phyloP scores from a whole-genome alignment of 2,888 invertebrate genomes.

The Lasioglossum leucozonium region DNA sequence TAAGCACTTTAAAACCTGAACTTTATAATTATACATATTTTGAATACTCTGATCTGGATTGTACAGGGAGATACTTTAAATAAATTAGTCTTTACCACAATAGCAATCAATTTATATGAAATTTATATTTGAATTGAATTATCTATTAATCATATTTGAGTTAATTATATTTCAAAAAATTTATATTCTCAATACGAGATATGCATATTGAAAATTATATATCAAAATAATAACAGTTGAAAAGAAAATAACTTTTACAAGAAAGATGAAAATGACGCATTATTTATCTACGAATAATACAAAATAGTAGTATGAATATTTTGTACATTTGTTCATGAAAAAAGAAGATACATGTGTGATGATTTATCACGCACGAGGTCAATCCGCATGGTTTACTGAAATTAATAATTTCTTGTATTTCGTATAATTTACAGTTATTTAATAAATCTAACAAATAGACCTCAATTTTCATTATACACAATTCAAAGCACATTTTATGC shows the following conservation, averaged over 20 bases:
- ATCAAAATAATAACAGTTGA: slow-evolving; percentile 41
- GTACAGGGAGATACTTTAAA: slow-evolving; percentile 27
- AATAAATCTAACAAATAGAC: slow-evolving; percentile 67
- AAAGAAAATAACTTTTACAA: slow-evolving; percentile 6
- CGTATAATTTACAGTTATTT: slow-evolving; percentile 57
- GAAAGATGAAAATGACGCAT: slow-evolving; percentile 40
- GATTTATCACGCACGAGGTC: slow-evolving; percentile 62
- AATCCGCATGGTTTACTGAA: slow-evolving; percentile 52
- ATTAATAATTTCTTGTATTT: slow-evolving; percentile 55
- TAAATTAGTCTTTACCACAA: slow-evolving; percentile 38
- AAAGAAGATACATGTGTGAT: slow-evolving; percentile 65
- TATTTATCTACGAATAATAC: slow-evolving; percentile 63
- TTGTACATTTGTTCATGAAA: slow-evolving; percentile 70
- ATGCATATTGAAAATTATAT: slow-evolving; percentile 17
- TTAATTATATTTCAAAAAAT: slow-evolving; percentile 5
- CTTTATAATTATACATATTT: neutral
- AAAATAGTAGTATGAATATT: slow-evolving; percentile 72
- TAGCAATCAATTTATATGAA: slow-evolving; percentile 34
- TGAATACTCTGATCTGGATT: slow-evolving; percentile 18
- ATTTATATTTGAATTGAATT: slow-evolving; percentile 46
- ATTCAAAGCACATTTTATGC: slow-evolving; percentile 72
- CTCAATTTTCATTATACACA: slow-evolving; percentile 74
- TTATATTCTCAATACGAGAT: slow-evolving; percentile 15
- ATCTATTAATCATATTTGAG: slow-evolving; percentile 26
- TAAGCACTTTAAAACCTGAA: neutral